Base-by-base conservation (phyloP, 2,113 vertebrate species). In the Carollia perspicillata region DNA sequence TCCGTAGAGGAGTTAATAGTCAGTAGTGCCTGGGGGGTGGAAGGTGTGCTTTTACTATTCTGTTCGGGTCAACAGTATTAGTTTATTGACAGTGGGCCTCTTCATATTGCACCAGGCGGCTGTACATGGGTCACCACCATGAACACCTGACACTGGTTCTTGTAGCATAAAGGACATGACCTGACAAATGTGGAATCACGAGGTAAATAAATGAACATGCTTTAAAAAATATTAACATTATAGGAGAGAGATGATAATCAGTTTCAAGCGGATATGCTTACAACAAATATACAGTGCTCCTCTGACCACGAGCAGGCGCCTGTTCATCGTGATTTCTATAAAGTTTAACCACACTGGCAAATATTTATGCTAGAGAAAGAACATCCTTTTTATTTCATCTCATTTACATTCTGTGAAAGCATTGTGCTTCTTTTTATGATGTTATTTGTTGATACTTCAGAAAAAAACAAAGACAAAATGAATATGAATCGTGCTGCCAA, bases 31-130 rank as follows among this genome's bases (percentile, higher is more conserved):
- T 81, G 51, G 75, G 80, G 66, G 89, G 71, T 47, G 83, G 68
- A 96, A 81, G 75, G 90, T 90, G 65, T 78, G 66, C 53, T 96
- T 94, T 91, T 37, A n/a, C 60, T 33, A 6, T 93, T 95, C 35
- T 93, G 95, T 95, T 95, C 93, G 93, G 95, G 89, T 89, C 86
- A 90, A 37, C 93, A 95, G 96, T 93, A 95, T 90, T 97, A 96
- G 94, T 93, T 94, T 89, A 96, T 95, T 83, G 84, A 65, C 90
- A 92, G 40, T 10, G n/a, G 89, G n/a, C 74, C 83, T 96, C 88
- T 89, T 86, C 95, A 77, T 92, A 89, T 85, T 93, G 75, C 35
- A 66, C 20, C 40, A 84, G 69, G 58, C 89, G 87, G 40, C 42
- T 97, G 96, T 90, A n/a, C 20, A 84, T 84, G 84, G 88, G 78